phyloP scores from a whole-genome alignment of 2,888 invertebrate species.

The Cantharis nigra region DNA sequence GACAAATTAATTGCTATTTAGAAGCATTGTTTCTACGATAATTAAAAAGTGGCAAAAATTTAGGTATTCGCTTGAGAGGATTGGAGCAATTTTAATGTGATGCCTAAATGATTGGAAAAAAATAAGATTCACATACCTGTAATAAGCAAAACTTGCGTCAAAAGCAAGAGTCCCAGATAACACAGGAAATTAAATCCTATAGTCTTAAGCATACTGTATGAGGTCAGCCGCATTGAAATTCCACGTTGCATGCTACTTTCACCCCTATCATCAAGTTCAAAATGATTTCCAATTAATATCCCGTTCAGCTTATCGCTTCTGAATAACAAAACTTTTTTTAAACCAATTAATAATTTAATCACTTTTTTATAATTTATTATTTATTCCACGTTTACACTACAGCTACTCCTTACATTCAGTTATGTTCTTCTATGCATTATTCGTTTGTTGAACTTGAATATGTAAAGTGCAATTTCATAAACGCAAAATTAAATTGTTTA shows the following conservation, averaged over 20 bases:
- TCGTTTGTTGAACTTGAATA: slow-evolving; percentile 10
- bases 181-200: slow-evolving; percentile 32
- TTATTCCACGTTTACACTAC: slow-evolving; percentile 5
- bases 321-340: slow-evolving; percentile 15
- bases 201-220: slow-evolving; percentile 40
- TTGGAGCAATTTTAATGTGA: not conserved
- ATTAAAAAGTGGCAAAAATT: not conserved
- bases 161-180: slow-evolving; percentile 31
- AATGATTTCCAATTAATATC: not conserved
- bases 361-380: slow-evolving; percentile 3
- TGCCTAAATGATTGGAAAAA: not conserved
- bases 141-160: slow-evolving; percentile 10
- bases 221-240: slow-evolving; percentile 43
- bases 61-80: no score
- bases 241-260: slow-evolving; percentile 36
- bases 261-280: slow-evolving; percentile 9
- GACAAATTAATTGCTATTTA: not conserved
- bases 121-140: slow-evolving; percentile 5
- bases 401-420: slow-evolving; percentile 6
- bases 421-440: slow-evolving; percentile 7
- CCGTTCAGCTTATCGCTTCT: slow-evolving; percentile 2
- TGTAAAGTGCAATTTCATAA: not conserved
- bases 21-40: not conserved
- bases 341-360: slow-evolving; percentile 9
- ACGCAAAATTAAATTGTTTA: not conserved